These are phyloP conservation scores for Tetramorium simillimum DNA, from an alignment of 1,140 invertebrate species.

Conservation along the genomic window DNA sequence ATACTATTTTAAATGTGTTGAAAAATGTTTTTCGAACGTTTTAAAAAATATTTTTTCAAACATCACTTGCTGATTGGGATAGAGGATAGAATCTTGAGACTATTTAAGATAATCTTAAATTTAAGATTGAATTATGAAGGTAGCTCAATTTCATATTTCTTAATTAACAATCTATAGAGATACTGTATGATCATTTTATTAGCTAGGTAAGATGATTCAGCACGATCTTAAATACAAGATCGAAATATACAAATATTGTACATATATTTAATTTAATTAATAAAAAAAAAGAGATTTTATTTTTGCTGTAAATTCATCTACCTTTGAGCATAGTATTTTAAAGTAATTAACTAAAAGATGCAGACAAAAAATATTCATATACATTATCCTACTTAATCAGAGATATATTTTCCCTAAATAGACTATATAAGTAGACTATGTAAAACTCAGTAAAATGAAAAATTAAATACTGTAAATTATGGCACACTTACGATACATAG, in stretches of 20 bases:
- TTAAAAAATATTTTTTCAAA: too few relatives aligned
- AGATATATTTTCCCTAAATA: neutral
- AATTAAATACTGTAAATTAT: conserved; percentile 37
- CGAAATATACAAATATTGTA: neutral
- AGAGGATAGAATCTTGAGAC: too few relatives aligned
- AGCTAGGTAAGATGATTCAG: neutral
- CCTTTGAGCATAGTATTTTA: neutral
- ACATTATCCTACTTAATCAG: neutral
- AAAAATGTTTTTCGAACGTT: too few relatives aligned
- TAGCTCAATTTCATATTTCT: neutral
- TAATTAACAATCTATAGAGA: neutral
- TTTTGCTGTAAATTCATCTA: neutral
- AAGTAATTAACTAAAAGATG: neutral
- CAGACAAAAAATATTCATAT: neutral
- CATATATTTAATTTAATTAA: neutral
- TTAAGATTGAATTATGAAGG: too few relatives aligned
- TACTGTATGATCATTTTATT: neutral
- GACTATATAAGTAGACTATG: neutral
- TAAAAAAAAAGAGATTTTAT: neutral
- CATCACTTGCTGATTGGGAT: too few relatives aligned
- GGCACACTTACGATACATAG: neutral
- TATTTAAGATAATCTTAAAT: too few relatives aligned
- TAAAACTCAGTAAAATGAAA: neutral
- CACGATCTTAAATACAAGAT: neutral
- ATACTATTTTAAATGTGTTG: too few relatives aligned